phyloP scores from a whole-genome alignment of 2,888 invertebrate species.

The Spicauda simplicius region DNA sequence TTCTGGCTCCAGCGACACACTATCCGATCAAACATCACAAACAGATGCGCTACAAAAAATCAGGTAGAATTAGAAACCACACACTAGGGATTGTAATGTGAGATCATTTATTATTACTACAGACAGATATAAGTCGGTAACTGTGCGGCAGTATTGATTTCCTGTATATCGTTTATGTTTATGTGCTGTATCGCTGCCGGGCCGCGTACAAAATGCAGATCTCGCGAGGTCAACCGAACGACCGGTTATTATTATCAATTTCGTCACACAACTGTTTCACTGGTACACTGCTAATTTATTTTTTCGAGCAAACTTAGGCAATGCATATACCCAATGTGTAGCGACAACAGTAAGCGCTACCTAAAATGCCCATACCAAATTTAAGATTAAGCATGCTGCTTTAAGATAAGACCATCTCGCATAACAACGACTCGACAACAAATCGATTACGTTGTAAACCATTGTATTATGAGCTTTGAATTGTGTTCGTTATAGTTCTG shows the following conservation, averaged over 20 bases:
- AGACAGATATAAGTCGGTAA: constrained; percentile 7
- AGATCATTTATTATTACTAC: neutral
- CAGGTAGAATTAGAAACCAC: constrained; percentile 9
- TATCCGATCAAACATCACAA: neutral
- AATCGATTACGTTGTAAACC: too few species aligned
- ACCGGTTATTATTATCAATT: constrained; percentile 15
- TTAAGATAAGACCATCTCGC: too few species aligned
- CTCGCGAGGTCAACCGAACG: constrained; percentile 21
- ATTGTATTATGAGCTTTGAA: too few species aligned
- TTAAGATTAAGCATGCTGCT: too few species aligned
- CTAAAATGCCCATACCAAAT: too few species aligned
- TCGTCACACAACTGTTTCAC: neutral
- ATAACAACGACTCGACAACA: too few species aligned
- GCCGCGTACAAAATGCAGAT: constrained; percentile 13
- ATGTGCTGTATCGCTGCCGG: constrained; percentile 1
- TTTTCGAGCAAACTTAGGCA: too few species aligned
- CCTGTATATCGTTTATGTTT: constrained; percentile 6
- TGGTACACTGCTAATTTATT: neutral
- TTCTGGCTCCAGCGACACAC: neutral
- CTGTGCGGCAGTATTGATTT: constrained; percentile 23
- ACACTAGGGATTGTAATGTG: constrained; percentile 2
- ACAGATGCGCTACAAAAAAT: constrained; percentile 4
- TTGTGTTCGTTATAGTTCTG: too few species aligned
- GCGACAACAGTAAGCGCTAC: too few species aligned
- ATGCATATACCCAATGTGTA: too few species aligned